Conservation (phyloP, 2,888 invertebrate genomes). For the Calameuta idolon region DNA sequence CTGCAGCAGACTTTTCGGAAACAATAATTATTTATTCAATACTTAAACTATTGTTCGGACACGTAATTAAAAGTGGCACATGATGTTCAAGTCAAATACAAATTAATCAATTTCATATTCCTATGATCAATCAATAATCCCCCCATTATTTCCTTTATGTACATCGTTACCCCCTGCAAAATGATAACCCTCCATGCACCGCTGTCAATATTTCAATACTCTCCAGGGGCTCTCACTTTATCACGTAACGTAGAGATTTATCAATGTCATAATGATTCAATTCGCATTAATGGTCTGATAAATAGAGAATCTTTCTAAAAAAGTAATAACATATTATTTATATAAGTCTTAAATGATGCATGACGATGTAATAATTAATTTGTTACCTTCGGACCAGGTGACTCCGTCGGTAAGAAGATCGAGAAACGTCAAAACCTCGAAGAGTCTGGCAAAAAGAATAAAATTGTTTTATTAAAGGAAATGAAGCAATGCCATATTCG, state of each 20-base stretch:
- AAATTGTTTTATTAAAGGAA: too few relatives aligned
- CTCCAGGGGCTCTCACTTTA: neutral
- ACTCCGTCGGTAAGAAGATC: too few relatives aligned
- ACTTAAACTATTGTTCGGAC: neutral
- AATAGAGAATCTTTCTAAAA: too few relatives aligned
- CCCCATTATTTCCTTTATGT: neutral
- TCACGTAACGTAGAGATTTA: too few relatives aligned
- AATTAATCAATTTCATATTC: neutral
- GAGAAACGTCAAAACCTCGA: too few relatives aligned
- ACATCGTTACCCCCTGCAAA: neutral
- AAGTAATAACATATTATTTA: neutral
- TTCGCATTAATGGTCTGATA: too few relatives aligned
- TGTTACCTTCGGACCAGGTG: too few relatives aligned
- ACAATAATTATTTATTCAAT: neutral
- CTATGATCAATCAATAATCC: neutral
- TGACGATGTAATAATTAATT: neutral
- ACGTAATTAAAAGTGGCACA: neutral
- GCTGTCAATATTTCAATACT: neutral
- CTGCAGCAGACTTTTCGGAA: neutral
- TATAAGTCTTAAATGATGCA: too few relatives aligned
- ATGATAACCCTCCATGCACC: neutral
- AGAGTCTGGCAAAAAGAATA: too few relatives aligned
- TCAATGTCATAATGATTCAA: too few relatives aligned
- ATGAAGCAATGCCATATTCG: too few relatives aligned
- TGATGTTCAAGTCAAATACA: neutral